Conservation (phyloP, 2,888 invertebrate species). For the Lepeophtheirus nordmannii region DNA sequence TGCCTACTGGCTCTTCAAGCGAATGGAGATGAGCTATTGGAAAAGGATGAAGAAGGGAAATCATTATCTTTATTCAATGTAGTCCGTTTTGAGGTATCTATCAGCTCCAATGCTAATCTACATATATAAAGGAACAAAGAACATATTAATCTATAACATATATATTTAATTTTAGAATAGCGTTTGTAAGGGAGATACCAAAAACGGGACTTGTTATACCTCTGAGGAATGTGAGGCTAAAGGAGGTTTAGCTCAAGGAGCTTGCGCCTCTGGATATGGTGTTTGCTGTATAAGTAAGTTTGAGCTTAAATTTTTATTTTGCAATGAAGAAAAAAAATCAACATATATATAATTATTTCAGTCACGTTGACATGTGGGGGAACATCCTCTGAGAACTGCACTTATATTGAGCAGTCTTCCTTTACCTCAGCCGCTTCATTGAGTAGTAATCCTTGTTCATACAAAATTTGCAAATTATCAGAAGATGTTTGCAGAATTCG, state of each 20-base stretch:
- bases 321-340: not conserved
- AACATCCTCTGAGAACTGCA: not conserved
- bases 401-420: conserved; percentile 1
- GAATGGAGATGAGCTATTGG: not conserved
- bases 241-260: not conserved
- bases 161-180: not conserved
- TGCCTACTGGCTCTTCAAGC: too few relatives aligned
- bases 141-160: not conserved
- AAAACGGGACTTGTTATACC: not conserved
- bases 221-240: not conserved
- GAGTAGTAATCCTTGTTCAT: not conserved
- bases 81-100: not conserved
- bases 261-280: conserved; percentile 2
- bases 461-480: not conserved
- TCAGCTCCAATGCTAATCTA: not conserved
- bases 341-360: not conserved
- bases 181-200: not conserved
- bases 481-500: not conserved
- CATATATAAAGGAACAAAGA: too few relatives aligned
- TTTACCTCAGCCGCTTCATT: not conserved
- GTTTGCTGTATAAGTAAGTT: conserved; percentile 1
- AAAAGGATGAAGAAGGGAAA: not conserved
- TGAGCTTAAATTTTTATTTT: not conserved
- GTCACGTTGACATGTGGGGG: not conserved
- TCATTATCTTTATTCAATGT: not conserved